Evolutionary conservation across 2,113 vertebrate genomes (phyloP).

Genomic region (Maccullochella peelii): DNA sequence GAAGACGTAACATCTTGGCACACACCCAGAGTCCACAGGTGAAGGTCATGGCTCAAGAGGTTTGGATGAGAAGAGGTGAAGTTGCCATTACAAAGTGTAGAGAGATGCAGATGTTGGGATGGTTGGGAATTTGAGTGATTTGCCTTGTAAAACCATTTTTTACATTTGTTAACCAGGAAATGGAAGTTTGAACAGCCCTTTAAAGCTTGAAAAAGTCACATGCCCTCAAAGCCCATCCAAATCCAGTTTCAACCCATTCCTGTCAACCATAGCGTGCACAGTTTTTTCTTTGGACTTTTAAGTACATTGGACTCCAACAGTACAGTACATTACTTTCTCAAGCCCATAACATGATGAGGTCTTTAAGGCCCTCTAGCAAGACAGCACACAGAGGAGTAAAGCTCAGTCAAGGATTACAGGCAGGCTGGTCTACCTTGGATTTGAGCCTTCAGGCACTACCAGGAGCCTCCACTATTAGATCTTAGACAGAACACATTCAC

Average conservation of each 20-base stretch:
- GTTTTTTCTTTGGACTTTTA: conserved; percentile 12
- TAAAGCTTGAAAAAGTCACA: conserved; percentile 4
- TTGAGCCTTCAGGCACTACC: background rate
- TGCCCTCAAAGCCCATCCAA: background rate
- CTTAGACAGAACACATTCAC: background rate
- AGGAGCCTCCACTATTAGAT: background rate
- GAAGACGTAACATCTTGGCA: conserved; percentile 3
- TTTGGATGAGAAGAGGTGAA: conserved; percentile 15
- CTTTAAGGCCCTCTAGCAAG: conserved; percentile 1
- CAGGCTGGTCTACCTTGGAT: background rate
- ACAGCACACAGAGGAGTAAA: background rate
- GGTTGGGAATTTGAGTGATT: conserved; percentile 34
- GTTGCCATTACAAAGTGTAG: conserved; percentile 15
- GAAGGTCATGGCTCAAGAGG: conserved; percentile 32
- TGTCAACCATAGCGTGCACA: background rate
- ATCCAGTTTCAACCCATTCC: conserved; percentile 18
- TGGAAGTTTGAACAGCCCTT: conserved; percentile 5
- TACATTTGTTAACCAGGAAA: conserved; percentile 27
- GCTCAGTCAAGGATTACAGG: background rate
- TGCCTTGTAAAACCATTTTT: conserved; percentile 32
- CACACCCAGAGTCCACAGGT: conserved; percentile 26
- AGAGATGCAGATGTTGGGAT: conserved; percentile 52
- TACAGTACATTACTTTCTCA: conserved; percentile 1
- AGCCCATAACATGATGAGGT: background rate
- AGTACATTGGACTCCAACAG: background rate